Percentiles rank a stretch among this genome's conserved stretches.
Evolutionary conservation across 2,888 invertebrate genomes (phyloP).

Genomic region (Volucella inflata): DNA sequence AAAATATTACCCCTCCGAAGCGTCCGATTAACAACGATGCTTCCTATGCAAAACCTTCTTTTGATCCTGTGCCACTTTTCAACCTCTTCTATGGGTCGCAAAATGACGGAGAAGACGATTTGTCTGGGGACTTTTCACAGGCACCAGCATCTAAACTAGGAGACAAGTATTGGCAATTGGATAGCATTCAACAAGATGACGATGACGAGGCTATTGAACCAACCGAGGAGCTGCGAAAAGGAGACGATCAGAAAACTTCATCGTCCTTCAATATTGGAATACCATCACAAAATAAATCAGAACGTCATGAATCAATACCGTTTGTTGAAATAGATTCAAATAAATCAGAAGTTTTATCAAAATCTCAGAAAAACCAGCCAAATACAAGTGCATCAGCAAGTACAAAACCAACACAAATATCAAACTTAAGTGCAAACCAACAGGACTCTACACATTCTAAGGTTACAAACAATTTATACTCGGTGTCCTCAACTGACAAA

Average conservation of each 20-base stretch:
- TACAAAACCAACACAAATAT: background rate
- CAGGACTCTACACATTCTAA: too few relatives aligned
- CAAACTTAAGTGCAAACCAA: background rate
- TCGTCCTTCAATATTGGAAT: constrained; percentile 50
- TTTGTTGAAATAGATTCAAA: background rate
- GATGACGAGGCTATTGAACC: constrained; percentile 34
- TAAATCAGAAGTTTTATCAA: background rate
- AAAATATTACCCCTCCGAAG: background rate
- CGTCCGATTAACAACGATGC: background rate
- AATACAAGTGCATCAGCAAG: constrained; percentile 2
- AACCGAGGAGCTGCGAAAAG: constrained; percentile 14
- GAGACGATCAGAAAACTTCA: constrained; percentile 62
- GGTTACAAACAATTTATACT: too few relatives aligned
- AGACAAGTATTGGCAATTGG: constrained; percentile 23
- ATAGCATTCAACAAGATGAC: constrained; percentile 6
- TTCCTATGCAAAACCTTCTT: background rate
- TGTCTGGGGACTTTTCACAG: constrained; percentile 26
- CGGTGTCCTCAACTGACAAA: background rate
- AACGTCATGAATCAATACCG: background rate
- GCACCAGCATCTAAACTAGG: constrained; percentile 1
- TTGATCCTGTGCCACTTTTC: constrained; percentile 24
- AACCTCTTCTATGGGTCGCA: constrained; percentile 29
- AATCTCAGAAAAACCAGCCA: background rate
- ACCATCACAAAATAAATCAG: background rate
- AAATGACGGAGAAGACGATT: constrained; percentile 75